Evolutionary conservation across 2,113 vertebrate genomes (phyloP).

Genomic region (Thalassoma bifasciatum): DNA sequence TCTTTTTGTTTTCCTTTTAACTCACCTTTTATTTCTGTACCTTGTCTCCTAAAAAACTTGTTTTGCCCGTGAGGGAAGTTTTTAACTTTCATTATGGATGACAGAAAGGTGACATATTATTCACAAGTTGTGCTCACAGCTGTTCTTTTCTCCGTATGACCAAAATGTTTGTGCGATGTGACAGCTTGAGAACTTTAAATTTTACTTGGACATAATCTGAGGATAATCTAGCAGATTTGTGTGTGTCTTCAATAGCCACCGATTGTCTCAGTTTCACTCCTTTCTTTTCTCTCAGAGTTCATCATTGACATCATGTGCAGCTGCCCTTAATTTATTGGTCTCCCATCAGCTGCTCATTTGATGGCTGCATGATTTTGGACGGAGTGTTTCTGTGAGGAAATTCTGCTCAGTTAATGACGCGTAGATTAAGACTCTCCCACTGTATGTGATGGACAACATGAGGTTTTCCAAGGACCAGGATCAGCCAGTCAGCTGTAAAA

Average conservation of each 20-base stretch:
- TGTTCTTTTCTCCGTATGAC: background rate
- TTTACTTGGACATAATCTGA: background rate
- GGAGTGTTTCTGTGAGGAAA: constrained; percentile 22
- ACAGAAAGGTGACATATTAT: background rate
- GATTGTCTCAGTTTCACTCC: background rate
- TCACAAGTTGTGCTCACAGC: background rate
- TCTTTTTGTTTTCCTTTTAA: background rate
- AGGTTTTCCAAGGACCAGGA: background rate
- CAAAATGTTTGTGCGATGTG: background rate
- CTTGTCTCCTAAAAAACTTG: background rate
- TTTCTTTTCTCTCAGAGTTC: constrained; percentile 12
- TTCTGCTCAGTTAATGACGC: constrained; percentile 42
- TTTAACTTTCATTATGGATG: background rate
- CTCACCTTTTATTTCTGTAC: background rate
- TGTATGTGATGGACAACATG: constrained; percentile 10
- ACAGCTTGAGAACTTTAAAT: background rate
- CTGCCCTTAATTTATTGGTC: constrained; percentile 63
- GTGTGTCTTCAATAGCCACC: background rate
- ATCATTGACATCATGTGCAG: constrained; percentile 52
- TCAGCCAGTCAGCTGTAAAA: background rate
- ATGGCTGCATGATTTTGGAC: constrained; percentile 44
- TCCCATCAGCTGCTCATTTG: constrained; percentile 53
- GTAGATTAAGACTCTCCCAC: constrained; percentile 17
- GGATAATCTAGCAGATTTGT: background rate
- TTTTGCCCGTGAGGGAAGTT: background rate